Base-by-base conservation (phyloP, 2,888 invertebrate genomes). In the Punctoribates punctum region DNA sequence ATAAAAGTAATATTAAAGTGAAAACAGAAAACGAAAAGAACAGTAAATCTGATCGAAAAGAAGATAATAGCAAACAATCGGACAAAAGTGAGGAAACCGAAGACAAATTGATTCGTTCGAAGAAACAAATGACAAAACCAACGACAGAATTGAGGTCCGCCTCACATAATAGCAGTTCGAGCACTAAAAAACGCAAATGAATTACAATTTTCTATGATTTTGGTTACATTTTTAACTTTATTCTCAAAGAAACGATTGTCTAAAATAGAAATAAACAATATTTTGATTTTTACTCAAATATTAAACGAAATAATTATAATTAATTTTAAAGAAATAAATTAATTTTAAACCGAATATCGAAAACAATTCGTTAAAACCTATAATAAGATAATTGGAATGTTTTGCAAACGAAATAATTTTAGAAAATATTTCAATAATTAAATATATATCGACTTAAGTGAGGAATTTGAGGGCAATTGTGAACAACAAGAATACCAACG, bases 1-100 rank as follows among this genome's bases (percentile, higher is more conserved):
- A 57, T 73, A 73, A 73, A 73, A 34, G 27, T 20, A 34, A 48
- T 29, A 23, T 54, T 6, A 57, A 60, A 60, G 57, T 34, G n/a
- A 73, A 73, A 25, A 8, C 54, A 51, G 60, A 54, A 73, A 60
- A 9, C 27, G 60, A 73, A 38, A 73, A 57, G 42, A 73, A n/a
- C n/a, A 51, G 25, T 15, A 73, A 73, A 73, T 34, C 57, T 1
- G 72, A 72, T 17, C 25, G 48, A 72, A 72, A 72, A 38, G 72
- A 72, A 25, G 72, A 72, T 4, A 15, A 23, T 11, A 25, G 9
- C 4, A 72, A 72, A 72, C 72, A 72, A 6, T 38, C 13, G 65
- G 72, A 72, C 13, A 72, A 48, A 72, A 72, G 27, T 17, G 72
- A 72, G 8, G 72, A 72, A 72, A 72, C 23, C 0, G 48, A 48